A percentile compares a stretch with the other conserved stretches of the same genome.
Evolutionary conservation across 2,797 vertebrate species (phyloP).

Genomic region (Dermochelys coriacea): DNA sequence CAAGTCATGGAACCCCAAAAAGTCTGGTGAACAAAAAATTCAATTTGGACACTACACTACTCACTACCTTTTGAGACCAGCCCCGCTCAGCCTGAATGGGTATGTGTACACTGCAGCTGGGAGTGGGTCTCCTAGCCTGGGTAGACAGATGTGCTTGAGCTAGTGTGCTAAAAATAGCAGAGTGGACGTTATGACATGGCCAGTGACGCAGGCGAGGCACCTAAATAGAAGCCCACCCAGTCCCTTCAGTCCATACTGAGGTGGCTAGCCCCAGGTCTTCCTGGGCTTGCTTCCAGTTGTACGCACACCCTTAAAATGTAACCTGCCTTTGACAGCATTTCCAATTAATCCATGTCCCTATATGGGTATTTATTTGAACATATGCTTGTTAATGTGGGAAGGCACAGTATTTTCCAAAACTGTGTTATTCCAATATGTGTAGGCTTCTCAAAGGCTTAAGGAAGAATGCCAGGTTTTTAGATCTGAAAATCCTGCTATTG

Average conservation of each 20-base stretch:
- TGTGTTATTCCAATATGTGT: background rate
- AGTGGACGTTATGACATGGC: background rate
- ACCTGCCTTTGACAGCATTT: background rate
- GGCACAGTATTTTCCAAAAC: accelerated
- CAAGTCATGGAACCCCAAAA: background rate
- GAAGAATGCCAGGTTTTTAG: background rate
- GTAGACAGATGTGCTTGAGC: background rate
- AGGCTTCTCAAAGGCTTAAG: background rate
- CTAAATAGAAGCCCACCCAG: background rate
- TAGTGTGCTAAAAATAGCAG: background rate
- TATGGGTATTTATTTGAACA: background rate
- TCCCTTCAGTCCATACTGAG: background rate
- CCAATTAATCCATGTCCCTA: background rate
- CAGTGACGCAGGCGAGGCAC: background rate
- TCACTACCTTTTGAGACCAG: background rate
- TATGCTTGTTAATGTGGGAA: accelerated
- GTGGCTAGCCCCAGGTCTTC: background rate
- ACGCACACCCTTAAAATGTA: background rate
- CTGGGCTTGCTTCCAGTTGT: background rate
- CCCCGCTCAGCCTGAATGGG: background rate
- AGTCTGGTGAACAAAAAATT: background rate
- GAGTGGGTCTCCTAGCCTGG: background rate
- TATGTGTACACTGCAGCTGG: background rate
- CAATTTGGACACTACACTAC: background rate
- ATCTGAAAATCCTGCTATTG: background rate